Base-by-base conservation (phyloP, 2,113 vertebrate genomes). In the Ursus arctos region DNA sequence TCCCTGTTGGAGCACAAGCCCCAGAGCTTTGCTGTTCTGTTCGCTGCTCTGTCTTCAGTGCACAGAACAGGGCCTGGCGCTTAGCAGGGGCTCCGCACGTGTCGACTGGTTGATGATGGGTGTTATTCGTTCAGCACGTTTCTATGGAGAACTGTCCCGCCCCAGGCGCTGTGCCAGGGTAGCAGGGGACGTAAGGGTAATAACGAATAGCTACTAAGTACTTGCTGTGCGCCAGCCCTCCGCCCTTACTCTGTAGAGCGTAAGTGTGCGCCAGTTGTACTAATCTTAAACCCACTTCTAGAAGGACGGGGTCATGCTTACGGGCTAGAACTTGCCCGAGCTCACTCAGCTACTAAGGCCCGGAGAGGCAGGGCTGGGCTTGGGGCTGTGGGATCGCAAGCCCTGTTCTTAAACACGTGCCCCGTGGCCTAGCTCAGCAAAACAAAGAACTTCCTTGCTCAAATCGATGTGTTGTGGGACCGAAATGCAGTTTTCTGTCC, bases 21-120 rank as follows among this genome's bases (percentile, higher is more conserved):
- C 53, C 63, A 33, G 72, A 7, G 33, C 57, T 43, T 11, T 0
- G 33, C 55, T 31, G 12, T 47, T 59, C 8, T 55, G 49, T 55
- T 47, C 74, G 6, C 26, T 1, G 61, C 26, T 47, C 24, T 7
- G 0, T 47, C 67, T 12, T 7, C 9, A 9, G 47, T n/a, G 1
- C 26, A 0, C 0, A 24, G n/a, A 28, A 7, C 5, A 40, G 43
- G 13, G 13, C 43, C 26, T 10, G 22, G 69, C 2, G 26, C 40
- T 21, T 18, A 4, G 7, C 65, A 33, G 33, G 36, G 63, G 49
- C 43, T 65, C 24, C 0, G 2, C 81, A 12, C 2, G 0, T 24
- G 16, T 47, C 16, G 43, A 13, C 4, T 26, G 43, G 40, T 11
- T 31, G 4, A 13, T 12, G 59, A 18, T 6, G 40, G 51, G 1